Conservation (phyloP, 2,888 invertebrate species). For the Drosophila koepferae region DNA sequence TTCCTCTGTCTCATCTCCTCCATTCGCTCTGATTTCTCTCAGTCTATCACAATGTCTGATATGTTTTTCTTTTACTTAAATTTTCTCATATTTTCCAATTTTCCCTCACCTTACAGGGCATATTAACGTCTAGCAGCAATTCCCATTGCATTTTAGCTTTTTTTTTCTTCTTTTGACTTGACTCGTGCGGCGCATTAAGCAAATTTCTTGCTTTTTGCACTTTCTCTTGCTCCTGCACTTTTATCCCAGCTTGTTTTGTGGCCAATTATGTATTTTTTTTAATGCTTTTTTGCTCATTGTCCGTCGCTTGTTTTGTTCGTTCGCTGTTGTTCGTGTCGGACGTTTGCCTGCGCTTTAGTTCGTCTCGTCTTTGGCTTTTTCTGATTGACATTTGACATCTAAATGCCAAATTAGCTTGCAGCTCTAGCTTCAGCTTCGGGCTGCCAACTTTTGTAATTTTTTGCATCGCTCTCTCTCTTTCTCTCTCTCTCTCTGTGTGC, state of each 20-base stretch:
- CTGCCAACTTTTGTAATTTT: neutral
- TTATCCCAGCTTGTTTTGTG: slow-evolving; percentile 59
- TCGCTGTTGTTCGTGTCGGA: slow-evolving; percentile 3
- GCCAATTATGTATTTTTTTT: slow-evolving; percentile 59
- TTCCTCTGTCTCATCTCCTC: no score
- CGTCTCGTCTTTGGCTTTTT: slow-evolving; percentile 18
- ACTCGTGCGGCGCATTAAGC: slow-evolving; percentile 50
- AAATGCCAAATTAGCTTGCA: slow-evolving; percentile 79
- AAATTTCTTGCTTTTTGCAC: slow-evolving; percentile 56
- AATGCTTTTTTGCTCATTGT: slow-evolving; percentile 23
- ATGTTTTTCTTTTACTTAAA: no score
- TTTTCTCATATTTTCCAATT: neutral
- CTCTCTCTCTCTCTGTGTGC: slow-evolving; percentile 12
- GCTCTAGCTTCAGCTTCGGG: slow-evolving; percentile 31
- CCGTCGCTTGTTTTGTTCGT: slow-evolving; percentile 17
- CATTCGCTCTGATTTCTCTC: neutral
- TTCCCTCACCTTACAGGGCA: slow-evolving; percentile 13
- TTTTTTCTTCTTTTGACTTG: slow-evolving; percentile 21
- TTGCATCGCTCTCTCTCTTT: neutral
- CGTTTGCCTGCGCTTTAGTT: slow-evolving; percentile 16
- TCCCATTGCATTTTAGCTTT: neutral
- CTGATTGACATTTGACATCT: slow-evolving; percentile 81
- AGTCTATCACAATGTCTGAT: neutral
- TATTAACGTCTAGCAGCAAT: neutral
- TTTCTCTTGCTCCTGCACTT: slow-evolving; percentile 32